phyloP scores from a whole-genome alignment of 2,113 vertebrate species.

The Chionis minor region DNA sequence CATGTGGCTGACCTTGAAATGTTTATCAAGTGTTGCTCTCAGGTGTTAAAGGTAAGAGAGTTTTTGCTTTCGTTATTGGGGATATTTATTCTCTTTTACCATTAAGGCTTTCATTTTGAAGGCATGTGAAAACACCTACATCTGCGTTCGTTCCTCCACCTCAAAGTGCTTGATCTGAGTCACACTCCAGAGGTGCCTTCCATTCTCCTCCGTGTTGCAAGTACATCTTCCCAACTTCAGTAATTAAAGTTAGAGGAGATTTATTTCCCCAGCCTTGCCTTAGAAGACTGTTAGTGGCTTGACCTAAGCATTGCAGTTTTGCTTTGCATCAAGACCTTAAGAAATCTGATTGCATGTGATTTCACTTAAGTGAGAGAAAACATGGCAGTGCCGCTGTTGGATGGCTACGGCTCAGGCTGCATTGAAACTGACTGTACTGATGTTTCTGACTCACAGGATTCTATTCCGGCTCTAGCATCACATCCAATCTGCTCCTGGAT shows the following conservation, averaged over 20 bases:
- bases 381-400: not conserved
- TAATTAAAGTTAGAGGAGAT: not conserved
- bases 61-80: slow-evolving; percentile 21
- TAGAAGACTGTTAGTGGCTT: not conserved
- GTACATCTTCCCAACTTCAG: not conserved
- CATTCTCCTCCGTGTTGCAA: not conserved
- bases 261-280: not conserved
- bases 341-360: not conserved
- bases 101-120: not conserved
- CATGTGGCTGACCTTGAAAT: slow-evolving; percentile 89
- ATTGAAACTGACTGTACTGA: not conserved
- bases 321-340: not conserved
- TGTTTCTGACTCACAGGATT: not conserved
- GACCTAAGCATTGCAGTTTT: not conserved
- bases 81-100: not conserved
- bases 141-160: not conserved
- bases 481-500: not conserved
- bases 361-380: not conserved
- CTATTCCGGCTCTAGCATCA: not conserved
- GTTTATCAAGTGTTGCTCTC: slow-evolving; percentile 86
- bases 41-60: slow-evolving; percentile 87
- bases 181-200: not conserved
- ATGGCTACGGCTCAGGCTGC: not conserved
- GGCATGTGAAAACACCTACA: not conserved
- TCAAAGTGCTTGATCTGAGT: not conserved